A percentile compares a stretch with the other conserved stretches of the same genome.
These are phyloP conservation scores for Ptychochromis oligacanthus DNA, from an alignment of 2,113 vertebrate genomes.

Conservation along the genomic window DNA sequence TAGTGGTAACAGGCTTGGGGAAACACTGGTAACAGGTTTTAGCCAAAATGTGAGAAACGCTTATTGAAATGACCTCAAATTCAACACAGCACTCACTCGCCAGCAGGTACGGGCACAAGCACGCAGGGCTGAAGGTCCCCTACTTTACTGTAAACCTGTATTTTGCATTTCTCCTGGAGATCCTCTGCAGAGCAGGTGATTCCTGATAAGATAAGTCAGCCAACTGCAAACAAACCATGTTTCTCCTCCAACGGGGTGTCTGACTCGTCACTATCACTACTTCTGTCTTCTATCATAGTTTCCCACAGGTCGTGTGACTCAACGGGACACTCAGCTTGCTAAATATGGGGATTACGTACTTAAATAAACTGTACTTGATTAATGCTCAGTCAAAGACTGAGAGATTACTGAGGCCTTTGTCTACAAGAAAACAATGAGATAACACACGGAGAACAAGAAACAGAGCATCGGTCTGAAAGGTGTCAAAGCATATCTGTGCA, in stretches of 20 bases:
- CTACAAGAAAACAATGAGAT: neutral
- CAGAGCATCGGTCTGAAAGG: neutral
- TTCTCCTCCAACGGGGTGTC: constrained; percentile 20
- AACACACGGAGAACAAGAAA: neutral
- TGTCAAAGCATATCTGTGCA: neutral
- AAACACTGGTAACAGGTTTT: neutral
- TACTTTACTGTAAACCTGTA: neutral
- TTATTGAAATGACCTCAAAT: neutral
- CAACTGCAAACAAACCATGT: constrained; percentile 32
- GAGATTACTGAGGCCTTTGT: constrained; percentile 5
- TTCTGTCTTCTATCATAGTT: constrained; percentile 44
- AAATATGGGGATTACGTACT: constrained; percentile 40
- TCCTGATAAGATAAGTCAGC: constrained; percentile 57
- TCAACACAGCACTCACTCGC: too few species aligned
- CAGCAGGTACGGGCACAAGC: neutral
- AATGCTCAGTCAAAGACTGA: neutral
- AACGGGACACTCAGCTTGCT: constrained; percentile 18
- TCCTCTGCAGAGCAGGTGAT: constrained; percentile 40
- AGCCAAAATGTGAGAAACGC: neutral
- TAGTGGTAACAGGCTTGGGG: neutral
- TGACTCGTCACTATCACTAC: constrained; percentile 10
- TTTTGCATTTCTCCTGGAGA: constrained; percentile 20
- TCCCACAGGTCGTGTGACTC: neutral
- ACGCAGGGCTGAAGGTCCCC: neutral
- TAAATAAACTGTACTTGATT: constrained; percentile 29